Evolutionary conservation across 2,113 vertebrate genomes (phyloP).

Genomic region (Rhinichthys klamathensis): DNA sequence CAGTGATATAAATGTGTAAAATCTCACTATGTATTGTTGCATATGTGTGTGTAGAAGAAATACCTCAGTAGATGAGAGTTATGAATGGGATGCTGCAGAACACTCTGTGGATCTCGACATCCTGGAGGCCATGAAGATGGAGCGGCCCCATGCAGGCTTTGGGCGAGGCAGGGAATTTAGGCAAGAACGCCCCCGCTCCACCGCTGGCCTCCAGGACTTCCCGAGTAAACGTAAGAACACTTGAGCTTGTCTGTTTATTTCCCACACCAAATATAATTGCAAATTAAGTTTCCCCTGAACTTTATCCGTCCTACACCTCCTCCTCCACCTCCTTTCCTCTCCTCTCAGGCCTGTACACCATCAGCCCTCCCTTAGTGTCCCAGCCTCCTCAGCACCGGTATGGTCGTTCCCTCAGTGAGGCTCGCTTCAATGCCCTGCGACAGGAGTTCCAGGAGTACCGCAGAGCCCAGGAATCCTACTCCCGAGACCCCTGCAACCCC

Average conservation of each 20-base stretch:
- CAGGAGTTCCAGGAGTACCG: slow-evolving; percentile 78
- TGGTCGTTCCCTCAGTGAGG: slow-evolving; percentile 74
- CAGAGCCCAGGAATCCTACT: slow-evolving; percentile 66
- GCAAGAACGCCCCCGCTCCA: slow-evolving; percentile 56
- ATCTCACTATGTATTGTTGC: slow-evolving; percentile 45
- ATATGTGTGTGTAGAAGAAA: slow-evolving; percentile 73
- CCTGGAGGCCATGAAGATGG: slow-evolving; percentile 72
- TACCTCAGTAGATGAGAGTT: slow-evolving; percentile 82
- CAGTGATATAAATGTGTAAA: too few species aligned
- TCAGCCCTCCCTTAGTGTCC: slow-evolving; percentile 60
- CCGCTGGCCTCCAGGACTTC: slow-evolving; percentile 70
- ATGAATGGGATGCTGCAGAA: slow-evolving; percentile 80
- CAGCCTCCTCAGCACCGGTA: slow-evolving; percentile 60
- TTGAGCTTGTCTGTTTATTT: not conserved
- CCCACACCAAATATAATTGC: not conserved
- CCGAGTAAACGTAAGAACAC: slow-evolving; percentile 69
- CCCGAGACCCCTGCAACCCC: slow-evolving; percentile 60
- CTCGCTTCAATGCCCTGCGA: slow-evolving; percentile 77
- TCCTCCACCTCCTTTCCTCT: not conserved
- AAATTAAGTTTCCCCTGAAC: not conserved
- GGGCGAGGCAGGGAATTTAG: slow-evolving; percentile 52
- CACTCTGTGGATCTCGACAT: slow-evolving; percentile 69
- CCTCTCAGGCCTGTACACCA: slow-evolving; percentile 41
- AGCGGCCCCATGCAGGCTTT: slow-evolving; percentile 58
- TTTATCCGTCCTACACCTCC: not conserved